Percentiles rank a stretch among this genome's conserved stretches.
These are phyloP conservation scores for Tetraodon nigroviridis DNA, from an alignment of 2,113 vertebrate genomes.

Conservation along the genomic window DNA sequence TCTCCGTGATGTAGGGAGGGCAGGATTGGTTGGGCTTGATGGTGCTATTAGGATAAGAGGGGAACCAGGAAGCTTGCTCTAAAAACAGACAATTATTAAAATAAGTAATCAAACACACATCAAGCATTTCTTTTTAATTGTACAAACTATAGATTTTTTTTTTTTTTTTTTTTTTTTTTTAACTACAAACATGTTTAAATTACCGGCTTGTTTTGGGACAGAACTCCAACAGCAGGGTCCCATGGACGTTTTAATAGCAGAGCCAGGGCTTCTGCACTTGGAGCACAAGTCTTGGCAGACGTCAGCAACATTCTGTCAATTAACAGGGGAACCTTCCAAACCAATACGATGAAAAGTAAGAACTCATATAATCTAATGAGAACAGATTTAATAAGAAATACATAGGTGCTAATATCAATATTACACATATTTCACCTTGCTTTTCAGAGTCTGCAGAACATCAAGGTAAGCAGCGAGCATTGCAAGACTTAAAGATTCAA, in stretches of 20 bases:
- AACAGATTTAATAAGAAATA: neutral
- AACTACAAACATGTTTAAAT: slow-evolving; percentile 12
- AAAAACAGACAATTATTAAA: slow-evolving; percentile 20
- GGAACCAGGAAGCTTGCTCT: slow-evolving; percentile 94
- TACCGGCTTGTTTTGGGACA: slow-evolving; percentile 98
- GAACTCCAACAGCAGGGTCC: slow-evolving; percentile 94
- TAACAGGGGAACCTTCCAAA: slow-evolving; percentile 83
- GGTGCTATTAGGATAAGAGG: slow-evolving; percentile 92
- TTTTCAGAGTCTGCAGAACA: slow-evolving; percentile 94
- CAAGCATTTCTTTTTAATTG: neutral
- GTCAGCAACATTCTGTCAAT: slow-evolving; percentile 95
- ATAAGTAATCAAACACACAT: neutral
- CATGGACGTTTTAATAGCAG: slow-evolving; percentile 93
- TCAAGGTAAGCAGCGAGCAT: slow-evolving; percentile 95
- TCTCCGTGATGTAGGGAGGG: slow-evolving; percentile 85
- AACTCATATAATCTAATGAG: neutral
- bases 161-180: neutral
- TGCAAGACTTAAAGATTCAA: slow-evolving; percentile 90
- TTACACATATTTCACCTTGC: slow-evolving; percentile 75
- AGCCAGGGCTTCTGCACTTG: slow-evolving; percentile 89
- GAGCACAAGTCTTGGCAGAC: slow-evolving; percentile 83
- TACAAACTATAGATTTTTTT: neutral
- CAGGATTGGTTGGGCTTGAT: slow-evolving; percentile 83
- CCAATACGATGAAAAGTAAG: slow-evolving; percentile 6
- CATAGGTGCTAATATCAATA: neutral